Conservation (phyloP, 2,888 invertebrate genomes). For the Prostheceraeus crozeri region DNA sequence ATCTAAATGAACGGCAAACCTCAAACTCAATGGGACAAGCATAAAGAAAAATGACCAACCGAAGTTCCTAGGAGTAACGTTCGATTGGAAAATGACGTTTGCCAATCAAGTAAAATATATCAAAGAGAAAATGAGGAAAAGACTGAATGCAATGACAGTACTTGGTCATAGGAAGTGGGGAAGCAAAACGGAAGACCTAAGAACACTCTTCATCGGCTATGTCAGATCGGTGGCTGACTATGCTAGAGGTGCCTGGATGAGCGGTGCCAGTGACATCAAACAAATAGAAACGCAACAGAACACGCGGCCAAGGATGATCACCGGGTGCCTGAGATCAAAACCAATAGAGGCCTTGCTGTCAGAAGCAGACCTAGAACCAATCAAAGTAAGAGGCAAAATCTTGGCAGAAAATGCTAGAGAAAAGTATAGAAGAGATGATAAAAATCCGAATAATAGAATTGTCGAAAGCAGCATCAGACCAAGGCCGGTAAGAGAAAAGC, state of each 20-base stretch:
- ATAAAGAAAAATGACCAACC: no score
- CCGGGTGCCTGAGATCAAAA: conserved; percentile 8
- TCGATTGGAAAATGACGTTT: neutral
- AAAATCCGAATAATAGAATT: conserved; percentile 11
- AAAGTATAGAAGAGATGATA: conserved; percentile 1
- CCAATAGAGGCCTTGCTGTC: conserved; percentile 3
- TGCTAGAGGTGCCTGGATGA: conserved; percentile 27
- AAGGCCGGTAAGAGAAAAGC: conserved; percentile 21
- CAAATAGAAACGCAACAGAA: neutral
- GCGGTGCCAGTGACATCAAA: conserved; percentile 12
- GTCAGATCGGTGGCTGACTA: conserved; percentile 25
- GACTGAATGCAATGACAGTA: conserved; percentile 18
- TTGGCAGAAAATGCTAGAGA: conserved; percentile 3
- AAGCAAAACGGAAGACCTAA: conserved; percentile 12
- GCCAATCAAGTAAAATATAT: neutral
- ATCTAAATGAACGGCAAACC: no score
- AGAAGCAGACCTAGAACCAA: conserved; percentile 1
- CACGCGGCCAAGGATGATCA: conserved; percentile 12
- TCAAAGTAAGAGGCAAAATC: conserved; percentile 4
- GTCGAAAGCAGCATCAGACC: neutral
- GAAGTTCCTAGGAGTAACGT: no score
- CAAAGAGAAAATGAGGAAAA: conserved; percentile 14
- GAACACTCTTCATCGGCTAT: conserved; percentile 23
- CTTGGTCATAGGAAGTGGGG: conserved; percentile 11
- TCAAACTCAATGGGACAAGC: no score